phyloP scores from a whole-genome alignment of 1,140 invertebrate species.

The Meloidogyne hapla region DNA sequence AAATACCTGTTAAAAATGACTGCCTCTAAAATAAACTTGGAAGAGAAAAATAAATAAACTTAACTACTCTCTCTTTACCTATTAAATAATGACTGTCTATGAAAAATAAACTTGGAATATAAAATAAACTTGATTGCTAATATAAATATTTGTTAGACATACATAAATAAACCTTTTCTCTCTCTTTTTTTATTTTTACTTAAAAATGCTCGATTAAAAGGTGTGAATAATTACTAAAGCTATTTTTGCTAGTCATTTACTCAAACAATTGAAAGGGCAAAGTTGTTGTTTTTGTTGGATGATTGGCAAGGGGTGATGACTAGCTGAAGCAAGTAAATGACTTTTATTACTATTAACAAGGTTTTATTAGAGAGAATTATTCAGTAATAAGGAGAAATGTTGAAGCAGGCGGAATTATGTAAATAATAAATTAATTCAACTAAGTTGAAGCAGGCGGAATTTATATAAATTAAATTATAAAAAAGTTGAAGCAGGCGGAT shows the following conservation, averaged over 20 bases:
- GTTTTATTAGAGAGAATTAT: too few species aligned
- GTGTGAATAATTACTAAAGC: background rate
- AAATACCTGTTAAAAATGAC: too few species aligned
- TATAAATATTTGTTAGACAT: background rate
- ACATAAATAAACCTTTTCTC: background rate
- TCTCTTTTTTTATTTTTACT: background rate
- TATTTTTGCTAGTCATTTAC: background rate
- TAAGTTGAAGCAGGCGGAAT: too few species aligned
- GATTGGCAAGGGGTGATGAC: background rate
- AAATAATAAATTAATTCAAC: too few species aligned
- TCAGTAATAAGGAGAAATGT: too few species aligned
- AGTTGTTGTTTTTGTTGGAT: slow-evolving; percentile 3
- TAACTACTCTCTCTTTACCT: background rate
- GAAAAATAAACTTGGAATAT: background rate
- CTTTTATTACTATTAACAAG: background rate
- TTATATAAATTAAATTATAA: too few species aligned
- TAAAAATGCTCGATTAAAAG: background rate
- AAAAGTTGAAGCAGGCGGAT: too few species aligned
- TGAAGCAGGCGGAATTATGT: too few species aligned
- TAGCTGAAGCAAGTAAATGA: background rate
- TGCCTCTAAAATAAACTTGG: too few species aligned
- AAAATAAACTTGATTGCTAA: too few species aligned
- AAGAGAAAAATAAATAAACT: background rate
- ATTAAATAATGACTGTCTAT: background rate
- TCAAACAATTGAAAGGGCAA: background rate